Evolutionary conservation across 1,140 invertebrate species (phyloP).

Genomic region (Nylanderia fulva): DNA sequence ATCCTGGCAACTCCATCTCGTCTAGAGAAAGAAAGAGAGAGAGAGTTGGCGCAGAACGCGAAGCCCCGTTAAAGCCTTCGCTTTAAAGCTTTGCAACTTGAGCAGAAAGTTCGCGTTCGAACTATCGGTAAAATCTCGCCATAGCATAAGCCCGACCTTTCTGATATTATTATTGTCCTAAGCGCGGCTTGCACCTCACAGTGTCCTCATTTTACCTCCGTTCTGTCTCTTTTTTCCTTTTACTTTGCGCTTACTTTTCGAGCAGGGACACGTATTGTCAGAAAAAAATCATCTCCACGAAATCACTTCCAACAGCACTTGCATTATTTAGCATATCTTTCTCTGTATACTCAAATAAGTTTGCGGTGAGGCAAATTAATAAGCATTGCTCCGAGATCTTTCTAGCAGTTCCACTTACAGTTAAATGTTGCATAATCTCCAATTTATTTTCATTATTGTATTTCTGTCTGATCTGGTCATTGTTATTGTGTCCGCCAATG

Average conservation of each 20-base stretch:
- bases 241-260: slow-evolving; percentile 70
- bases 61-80: slow-evolving; percentile 79
- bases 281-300: neutral
- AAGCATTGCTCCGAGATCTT: neutral
- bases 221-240: slow-evolving; percentile 54
- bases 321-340: neutral
- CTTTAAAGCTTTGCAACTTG: slow-evolving; percentile 79
- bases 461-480: neutral
- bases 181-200: slow-evolving; percentile 67
- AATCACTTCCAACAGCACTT: neutral
- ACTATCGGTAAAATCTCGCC: slow-evolving; percentile 79
- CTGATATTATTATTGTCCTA: slow-evolving; percentile 77
- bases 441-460: neutral
- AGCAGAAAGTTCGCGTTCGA: slow-evolving; percentile 77
- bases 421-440: neutral
- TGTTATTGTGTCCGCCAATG: neutral
- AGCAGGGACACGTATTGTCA: slow-evolving; percentile 54
- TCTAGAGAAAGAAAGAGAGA: neutral
- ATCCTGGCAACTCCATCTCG: slow-evolving; percentile 31
- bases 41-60: slow-evolving; percentile 68
- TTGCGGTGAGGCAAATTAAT: neutral
- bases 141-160: slow-evolving; percentile 75
- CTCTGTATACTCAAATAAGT: neutral
- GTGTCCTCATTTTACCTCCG: slow-evolving; percentile 69
- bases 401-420: neutral